Evolutionary conservation across 2,113 vertebrate genomes (phyloP).

Genomic region (Siniperca knerii): DNA sequence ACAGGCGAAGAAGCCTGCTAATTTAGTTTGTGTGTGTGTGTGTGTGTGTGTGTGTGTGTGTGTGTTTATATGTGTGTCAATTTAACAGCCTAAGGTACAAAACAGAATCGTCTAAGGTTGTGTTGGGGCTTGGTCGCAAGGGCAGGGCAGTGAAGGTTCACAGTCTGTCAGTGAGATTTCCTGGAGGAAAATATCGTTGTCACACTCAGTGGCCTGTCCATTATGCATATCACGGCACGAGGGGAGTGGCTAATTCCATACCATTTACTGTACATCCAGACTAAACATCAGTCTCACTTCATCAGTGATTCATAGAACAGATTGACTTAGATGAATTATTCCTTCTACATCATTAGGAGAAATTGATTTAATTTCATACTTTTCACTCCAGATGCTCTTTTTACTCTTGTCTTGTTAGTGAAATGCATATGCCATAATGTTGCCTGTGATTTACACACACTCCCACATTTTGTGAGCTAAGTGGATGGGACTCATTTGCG

Average conservation of each 20-base stretch:
- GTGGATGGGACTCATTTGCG: conserved; percentile 73
- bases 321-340: conserved; percentile 37
- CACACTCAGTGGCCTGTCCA: conserved; percentile 60
- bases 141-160: conserved; percentile 18
- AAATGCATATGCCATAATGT: conserved; percentile 52
- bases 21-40: conserved; percentile 64
- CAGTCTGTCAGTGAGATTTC: conserved; percentile 33
- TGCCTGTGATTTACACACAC: conserved; percentile 61
- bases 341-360: conserved; percentile 34
- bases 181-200: conserved; percentile 28
- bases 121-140: conserved; percentile 5
- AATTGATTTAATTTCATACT: conserved; percentile 32
- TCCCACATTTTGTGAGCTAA: conserved; percentile 66
- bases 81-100: conserved; percentile 42
- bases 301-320: conserved; percentile 58
- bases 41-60: conserved; percentile 33
- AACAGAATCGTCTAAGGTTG: conserved; percentile 21
- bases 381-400: conserved; percentile 31
- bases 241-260: conserved; percentile 71
- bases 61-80: conserved; percentile 32
- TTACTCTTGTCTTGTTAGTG: conserved; percentile 38
- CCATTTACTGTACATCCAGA: conserved; percentile 68
- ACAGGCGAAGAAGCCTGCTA: conserved; percentile 59
- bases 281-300: conserved; percentile 51
- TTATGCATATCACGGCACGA: conserved; percentile 57